Percentiles rank a stretch among this genome's conserved stretches.
These are phyloP conservation scores for Uropetala carovei DNA, from an alignment of 2,888 invertebrate species.

Conservation along the genomic window DNA sequence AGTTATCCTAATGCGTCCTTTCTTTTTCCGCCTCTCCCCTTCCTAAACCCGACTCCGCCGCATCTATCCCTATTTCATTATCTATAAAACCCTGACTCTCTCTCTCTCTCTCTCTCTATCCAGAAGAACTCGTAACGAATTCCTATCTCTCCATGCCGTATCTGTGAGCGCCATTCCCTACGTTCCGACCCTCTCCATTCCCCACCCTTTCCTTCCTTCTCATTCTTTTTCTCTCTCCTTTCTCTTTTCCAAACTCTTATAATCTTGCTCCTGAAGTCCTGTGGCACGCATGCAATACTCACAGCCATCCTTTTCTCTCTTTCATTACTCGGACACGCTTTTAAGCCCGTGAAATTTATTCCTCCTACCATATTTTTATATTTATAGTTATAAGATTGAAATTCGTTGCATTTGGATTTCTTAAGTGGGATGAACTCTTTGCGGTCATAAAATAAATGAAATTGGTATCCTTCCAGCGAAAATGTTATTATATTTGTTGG, in stretches of 20 bases:
- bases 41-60: not conserved
- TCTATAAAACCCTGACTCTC: not conserved
- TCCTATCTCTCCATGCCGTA: not conserved
- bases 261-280: too few relatives aligned
- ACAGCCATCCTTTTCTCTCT: too few relatives aligned
- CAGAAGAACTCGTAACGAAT: not conserved
- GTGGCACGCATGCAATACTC: too few relatives aligned
- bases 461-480: too few relatives aligned
- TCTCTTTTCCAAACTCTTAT: not conserved
- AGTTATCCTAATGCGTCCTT: not conserved
- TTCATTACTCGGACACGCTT: too few relatives aligned
- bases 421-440: too few relatives aligned
- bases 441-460: too few relatives aligned
- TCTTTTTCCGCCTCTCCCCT: not conserved
- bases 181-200: not conserved
- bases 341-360: too few relatives aligned
- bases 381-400: too few relatives aligned
- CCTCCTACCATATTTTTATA: too few relatives aligned
- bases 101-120: not conserved
- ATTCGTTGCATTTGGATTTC: too few relatives aligned
- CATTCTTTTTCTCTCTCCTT: not conserved
- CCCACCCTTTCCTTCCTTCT: not conserved
- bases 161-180: not conserved
- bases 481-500: too few relatives aligned
- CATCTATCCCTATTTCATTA: not conserved